phyloP scores from a whole-genome alignment of 2,888 invertebrate genomes.

The Erpobdella octoculata region DNA sequence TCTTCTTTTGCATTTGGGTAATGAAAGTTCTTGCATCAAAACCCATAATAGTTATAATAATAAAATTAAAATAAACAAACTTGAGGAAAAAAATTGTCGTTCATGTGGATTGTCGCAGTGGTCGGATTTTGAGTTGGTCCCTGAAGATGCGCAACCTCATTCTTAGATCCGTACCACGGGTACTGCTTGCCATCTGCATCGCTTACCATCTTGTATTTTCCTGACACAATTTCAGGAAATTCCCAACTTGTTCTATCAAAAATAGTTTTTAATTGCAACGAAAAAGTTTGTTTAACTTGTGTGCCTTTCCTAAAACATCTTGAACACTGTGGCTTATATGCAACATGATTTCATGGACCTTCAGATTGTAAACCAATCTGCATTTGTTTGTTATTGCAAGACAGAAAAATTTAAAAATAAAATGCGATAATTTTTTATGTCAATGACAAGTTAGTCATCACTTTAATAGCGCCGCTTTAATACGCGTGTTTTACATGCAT shows the following conservation, averaged over 20 bases:
- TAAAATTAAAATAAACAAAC: no score
- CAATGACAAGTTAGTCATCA: no score
- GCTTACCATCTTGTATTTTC: conserved; percentile 49
- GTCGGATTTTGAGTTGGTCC: conserved; percentile 46
- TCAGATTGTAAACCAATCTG: no score
- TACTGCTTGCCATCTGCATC: conserved; percentile 52
- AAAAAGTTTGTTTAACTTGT: neutral
- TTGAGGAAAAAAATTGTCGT: conserved; percentile 53
- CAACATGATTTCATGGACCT: neutral
- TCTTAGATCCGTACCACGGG: conserved; percentile 50
- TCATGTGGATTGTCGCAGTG: conserved; percentile 48
- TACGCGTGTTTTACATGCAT: no score
- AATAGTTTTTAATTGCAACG: neutral
- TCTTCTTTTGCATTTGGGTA: no score
- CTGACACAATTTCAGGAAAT: conserved; percentile 50
- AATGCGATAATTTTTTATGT: no score
- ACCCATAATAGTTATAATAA: no score
- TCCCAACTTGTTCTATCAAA: conserved; percentile 51
- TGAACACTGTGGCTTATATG: neutral
- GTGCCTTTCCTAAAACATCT: neutral
- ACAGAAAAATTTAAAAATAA: no score
- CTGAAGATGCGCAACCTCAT: conserved; percentile 47
- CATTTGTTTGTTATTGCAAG: no score
- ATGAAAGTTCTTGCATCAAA: no score
- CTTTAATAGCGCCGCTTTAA: no score